Percentiles rank a stretch among this genome's conserved stretches.
phyloP scores from a whole-genome alignment of 2,888 invertebrate species.

The Eristalis tenax region DNA sequence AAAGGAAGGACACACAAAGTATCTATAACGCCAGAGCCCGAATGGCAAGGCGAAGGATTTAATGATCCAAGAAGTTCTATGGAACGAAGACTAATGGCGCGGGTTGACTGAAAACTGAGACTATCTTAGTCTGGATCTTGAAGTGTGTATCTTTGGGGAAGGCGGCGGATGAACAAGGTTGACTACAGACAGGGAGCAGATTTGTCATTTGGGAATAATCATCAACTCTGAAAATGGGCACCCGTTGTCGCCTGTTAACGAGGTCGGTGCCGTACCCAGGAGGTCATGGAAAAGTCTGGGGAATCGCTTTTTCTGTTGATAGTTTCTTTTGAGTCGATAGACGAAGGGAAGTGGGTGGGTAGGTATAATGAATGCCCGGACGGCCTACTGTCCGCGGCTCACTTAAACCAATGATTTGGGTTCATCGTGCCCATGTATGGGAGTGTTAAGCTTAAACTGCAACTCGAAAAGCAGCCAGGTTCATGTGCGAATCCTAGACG shows the following conservation, averaged over 20 bases:
- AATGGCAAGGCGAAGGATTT: constrained; percentile 8
- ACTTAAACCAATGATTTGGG: too few species aligned
- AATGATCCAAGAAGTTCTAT: constrained; percentile 29
- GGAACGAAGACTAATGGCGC: background rate
- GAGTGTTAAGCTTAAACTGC: too few species aligned
- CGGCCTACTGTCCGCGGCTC: too few species aligned
- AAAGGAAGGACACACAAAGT: background rate
- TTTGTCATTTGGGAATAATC: background rate
- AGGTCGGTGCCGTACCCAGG: background rate
- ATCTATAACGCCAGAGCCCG: background rate
- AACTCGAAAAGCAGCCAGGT: too few species aligned
- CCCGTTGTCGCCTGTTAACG: background rate
- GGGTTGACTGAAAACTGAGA: background rate
- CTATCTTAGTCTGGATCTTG: background rate
- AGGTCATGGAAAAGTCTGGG: background rate
- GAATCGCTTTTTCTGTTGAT: background rate
- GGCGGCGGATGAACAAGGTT: background rate
- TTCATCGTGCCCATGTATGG: too few species aligned
- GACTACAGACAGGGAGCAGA: background rate
- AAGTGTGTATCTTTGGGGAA: background rate
- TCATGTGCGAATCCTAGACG: too few species aligned
- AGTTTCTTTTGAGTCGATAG: too few species aligned
- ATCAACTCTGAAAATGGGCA: background rate
- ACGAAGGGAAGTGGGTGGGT: too few species aligned
- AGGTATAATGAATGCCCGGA: too few species aligned